These are phyloP conservation scores for Scolopax bukidnonensis DNA, from an alignment of 2,797 vertebrate genomes.

Conservation along the genomic window DNA sequence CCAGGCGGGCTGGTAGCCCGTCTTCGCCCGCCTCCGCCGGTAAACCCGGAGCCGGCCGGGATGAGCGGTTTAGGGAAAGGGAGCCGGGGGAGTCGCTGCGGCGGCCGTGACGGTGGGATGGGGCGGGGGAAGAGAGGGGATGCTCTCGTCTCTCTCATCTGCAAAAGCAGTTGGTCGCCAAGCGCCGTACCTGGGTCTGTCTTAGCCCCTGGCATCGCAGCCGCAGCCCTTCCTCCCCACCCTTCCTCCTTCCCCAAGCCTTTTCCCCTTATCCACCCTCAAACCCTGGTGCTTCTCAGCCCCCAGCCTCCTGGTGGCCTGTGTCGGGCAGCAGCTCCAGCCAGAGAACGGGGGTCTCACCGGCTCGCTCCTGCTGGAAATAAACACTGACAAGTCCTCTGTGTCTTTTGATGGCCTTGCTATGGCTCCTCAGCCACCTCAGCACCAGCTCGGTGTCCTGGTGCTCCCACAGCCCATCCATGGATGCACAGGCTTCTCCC, in stretches of 20 bases:
- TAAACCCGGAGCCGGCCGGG: neutral
- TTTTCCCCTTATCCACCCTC: neutral
- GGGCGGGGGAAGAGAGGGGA: neutral
- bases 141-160: too few relatives aligned
- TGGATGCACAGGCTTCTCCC: accelerated
- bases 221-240: too few relatives aligned
- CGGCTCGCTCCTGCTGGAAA: neutral
- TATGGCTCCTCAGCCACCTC: neutral
- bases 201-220: neutral
- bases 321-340: neutral
- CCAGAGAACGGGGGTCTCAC: neutral
- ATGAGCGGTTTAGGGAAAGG: neutral
- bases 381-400: neutral
- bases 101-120: neutral
- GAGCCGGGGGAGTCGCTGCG: neutral
- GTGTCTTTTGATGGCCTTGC: neutral
- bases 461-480: accelerated
- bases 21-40: neutral
- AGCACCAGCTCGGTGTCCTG: too few relatives aligned
- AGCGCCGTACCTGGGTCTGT: neutral
- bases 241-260: too few relatives aligned
- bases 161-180: neutral
- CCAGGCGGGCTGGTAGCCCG: neutral
- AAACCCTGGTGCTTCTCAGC: neutral
- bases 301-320: neutral